A percentile compares a stretch with the other conserved stretches of the same genome.
These are phyloP conservation scores for Bucorvus abyssinicus DNA, from an alignment of 2,797 vertebrate genomes.

Conservation along the genomic window DNA sequence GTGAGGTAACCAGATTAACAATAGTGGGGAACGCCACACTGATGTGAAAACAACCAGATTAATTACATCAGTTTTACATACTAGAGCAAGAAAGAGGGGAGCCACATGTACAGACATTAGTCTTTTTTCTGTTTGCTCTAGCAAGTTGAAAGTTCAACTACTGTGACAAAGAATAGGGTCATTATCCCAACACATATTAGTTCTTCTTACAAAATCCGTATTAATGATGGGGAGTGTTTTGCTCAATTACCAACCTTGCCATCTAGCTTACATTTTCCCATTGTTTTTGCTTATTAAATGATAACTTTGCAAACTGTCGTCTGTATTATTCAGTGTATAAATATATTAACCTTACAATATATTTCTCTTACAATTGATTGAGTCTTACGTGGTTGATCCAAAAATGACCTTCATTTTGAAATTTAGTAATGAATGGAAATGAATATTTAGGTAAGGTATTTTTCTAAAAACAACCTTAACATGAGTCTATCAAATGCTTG, in stretches of 20 bases:
- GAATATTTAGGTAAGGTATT: background rate
- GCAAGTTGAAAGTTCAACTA: background rate
- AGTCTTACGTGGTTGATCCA: background rate
- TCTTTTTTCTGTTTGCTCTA: background rate
- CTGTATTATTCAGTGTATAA: background rate
- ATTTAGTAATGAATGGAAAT: background rate
- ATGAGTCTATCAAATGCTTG: background rate
- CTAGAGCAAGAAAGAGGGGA: background rate
- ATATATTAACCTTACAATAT: background rate
- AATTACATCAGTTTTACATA: background rate
- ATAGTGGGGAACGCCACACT: background rate
- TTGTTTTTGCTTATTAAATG: background rate
- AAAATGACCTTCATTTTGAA: background rate
- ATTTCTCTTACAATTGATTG: background rate
- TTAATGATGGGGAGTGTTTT: background rate
- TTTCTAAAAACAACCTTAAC: background rate
- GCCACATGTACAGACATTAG: background rate
- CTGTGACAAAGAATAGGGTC: background rate
- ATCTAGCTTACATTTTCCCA: background rate
- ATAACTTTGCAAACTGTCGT: background rate
- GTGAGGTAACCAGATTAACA: background rate
- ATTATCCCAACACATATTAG: background rate
- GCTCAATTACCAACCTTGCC: background rate
- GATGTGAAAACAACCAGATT: background rate
- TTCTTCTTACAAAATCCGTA: background rate